Evolutionary conservation across 1,140 invertebrate genomes (phyloP), one percentile per base, ranked within the genome.

Genomic region (Leptinotarsa lineolata): DNA sequence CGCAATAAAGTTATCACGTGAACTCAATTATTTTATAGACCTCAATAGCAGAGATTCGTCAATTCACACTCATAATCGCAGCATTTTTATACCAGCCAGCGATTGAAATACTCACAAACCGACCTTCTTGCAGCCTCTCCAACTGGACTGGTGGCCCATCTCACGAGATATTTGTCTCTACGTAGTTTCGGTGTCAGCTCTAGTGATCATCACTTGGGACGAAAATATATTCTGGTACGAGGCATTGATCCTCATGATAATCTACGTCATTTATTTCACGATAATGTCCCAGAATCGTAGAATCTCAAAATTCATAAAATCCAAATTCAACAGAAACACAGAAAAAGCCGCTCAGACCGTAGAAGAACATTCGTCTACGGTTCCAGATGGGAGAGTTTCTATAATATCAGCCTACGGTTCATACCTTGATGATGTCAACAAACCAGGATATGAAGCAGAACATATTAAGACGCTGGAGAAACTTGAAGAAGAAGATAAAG

Each of bases 141-240:
- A 90, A 77, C 86, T 97, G 24, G 91, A 95, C 79, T 92, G 91
- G 88, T 92, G 91, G 88, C 94, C 96, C 3, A 88, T 97, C 21
- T 91, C 93, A 1, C 86, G 96, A 76, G 96, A 97, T 81, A 93
- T 92, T 72, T 80, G 92, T 12, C 92, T 95, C 70, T 97, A 97
- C 80, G 88, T 91, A 8, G 81, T 95, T 8, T 92, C 95, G 21
- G 91, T 97, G 0, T 84, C 88, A 3, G 87, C 92, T 4, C 83
- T 98, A 48, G 89, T 95, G 1, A 78, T 89, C 0, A 88, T 97
- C 21, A 92, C 95, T 68, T 92, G 91, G 88, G 95, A 97, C 81
- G 91, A 91, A 45, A 80, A 86, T 64, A 90, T 98, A 4, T 89
- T 88, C 60, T 96, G 95, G 92, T 92, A 91, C 76, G 94, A 95